Evolutionary conservation across 35 echinoderm and acorn worm genomes (phyloP).

Genomic region (Ptychodera flava): DNA sequence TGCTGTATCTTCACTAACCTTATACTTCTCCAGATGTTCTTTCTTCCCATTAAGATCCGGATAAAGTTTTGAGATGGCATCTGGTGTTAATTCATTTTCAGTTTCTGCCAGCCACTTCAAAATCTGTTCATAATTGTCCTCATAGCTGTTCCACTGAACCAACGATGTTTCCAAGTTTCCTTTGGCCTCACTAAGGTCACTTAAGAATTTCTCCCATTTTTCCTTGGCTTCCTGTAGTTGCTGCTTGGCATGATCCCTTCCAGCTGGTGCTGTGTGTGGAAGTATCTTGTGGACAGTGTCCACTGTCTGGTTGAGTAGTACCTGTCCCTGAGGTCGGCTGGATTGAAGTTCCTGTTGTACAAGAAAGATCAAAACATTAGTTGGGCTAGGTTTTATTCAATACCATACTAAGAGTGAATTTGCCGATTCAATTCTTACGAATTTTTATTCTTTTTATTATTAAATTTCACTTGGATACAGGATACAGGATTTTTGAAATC

Average conservation of each 20-base stretch:
- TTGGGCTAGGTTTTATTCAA: too few relatives aligned
- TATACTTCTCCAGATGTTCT: slow-evolving; percentile 31
- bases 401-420: too few relatives aligned
- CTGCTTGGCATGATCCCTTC: slow-evolving; percentile 21
- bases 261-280: slow-evolving; percentile 38
- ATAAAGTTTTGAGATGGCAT: slow-evolving; percentile 15
- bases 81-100: slow-evolving; percentile 27
- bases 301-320: slow-evolving; percentile 24
- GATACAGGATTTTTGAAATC: too few relatives aligned
- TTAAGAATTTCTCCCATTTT: slow-evolving; percentile 40
- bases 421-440: too few relatives aligned
- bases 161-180: slow-evolving; percentile 20
- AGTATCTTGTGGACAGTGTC: slow-evolving; percentile 17
- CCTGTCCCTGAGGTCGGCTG: slow-evolving; percentile 26
- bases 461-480: too few relatives aligned
- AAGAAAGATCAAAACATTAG: slow-evolving; percentile 11
- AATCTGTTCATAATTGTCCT: slow-evolving; percentile 14
- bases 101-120: slow-evolving; percentile 29
- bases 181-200: slow-evolving; percentile 30
- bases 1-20: slow-evolving; percentile 55
- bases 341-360: slow-evolving; percentile 24
- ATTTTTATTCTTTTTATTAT: too few relatives aligned
- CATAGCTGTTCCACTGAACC: slow-evolving; percentile 39
- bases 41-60: slow-evolving; percentile 34
- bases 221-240: slow-evolving; percentile 24